phyloP scores from a whole-genome alignment of 2,797 vertebrate genomes.

The Meda fulgida region DNA sequence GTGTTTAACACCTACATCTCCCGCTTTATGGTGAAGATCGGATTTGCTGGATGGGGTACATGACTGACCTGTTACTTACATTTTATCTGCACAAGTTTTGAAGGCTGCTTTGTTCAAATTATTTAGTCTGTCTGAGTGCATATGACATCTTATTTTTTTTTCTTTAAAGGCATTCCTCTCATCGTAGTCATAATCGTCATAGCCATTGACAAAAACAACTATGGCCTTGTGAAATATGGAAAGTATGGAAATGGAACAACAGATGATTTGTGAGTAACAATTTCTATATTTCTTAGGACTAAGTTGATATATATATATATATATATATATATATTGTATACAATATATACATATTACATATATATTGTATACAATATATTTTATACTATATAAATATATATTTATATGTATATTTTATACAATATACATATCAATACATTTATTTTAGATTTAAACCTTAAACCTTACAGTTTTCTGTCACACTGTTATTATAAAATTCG shows the following conservation, averaged over 20 bases:
- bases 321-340: too few relatives aligned
- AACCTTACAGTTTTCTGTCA: neutral
- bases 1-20: conserved; percentile 93
- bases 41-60: conserved; percentile 90
- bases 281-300: neutral
- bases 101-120: neutral
- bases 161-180: conserved; percentile 76
- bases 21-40: conserved; percentile 93
- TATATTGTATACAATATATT: too few relatives aligned
- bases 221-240: conserved; percentile 85
- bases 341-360: too few relatives aligned
- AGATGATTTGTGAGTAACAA: conserved; percentile 88
- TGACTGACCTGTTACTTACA: neutral
- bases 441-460: neutral
- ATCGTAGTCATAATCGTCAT: conserved; percentile 87
- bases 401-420: too few relatives aligned
- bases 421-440: too few relatives aligned
- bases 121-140: neutral
- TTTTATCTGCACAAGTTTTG: neutral
- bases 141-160: neutral
- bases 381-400: too few relatives aligned
- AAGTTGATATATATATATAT: neutral
- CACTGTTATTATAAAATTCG: neutral
- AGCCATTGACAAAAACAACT: conserved; percentile 82
- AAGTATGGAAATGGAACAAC: conserved; percentile 76